Evolutionary conservation across 2,888 invertebrate species (phyloP), one percentile per base, ranked within the genome.

Genomic region (Spialia ferax): DNA sequence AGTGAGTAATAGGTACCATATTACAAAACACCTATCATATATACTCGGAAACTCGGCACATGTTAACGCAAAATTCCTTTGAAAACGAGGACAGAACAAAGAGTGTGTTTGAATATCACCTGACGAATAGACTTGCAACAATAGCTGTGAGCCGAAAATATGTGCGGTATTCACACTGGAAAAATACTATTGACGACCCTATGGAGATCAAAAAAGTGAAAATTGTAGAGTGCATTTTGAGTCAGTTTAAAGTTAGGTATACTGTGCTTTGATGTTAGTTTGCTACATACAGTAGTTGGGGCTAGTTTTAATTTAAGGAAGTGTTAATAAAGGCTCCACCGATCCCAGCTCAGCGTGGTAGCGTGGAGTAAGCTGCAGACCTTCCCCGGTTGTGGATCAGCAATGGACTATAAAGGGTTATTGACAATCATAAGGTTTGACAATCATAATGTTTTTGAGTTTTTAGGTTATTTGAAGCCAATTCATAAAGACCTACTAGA

Each of bases 161-260:
- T 60, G n/a, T 59, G 38, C 59, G 23, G 23, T 23, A 42, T 48
- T 26, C 45, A 18, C 29, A 45, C 6, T 45, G 60, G 38, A 60
- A 60, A 59, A 45, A 59, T 59, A 59, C 59, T 15, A 26, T 26
- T 57, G 45, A 45, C 45, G 45, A 45, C 45, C 8, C 45, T 18
- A 11, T 23, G 10, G 13, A 42, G n/a, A 5, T 35, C 22, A 15
- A 35, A 38, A 23, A 23, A 60, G n/a, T n/a, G n/a, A n/a, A n/a
- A n/a, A n/a, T 0, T n/a, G 26, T 18, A 45, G 7, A 18, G 18
- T 45, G 18, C 45, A 45, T 45, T 45, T 45, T 2, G 18, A 45
- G 45, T 45, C 18, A 18, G 42, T 45, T 45, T 45, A 8, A 45
- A 3, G 15, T 45, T 45, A 45, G 8, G 15, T 18, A 8, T 8